Evolutionary conservation across 2,797 vertebrate species (phyloP).

Genomic region (Enteromius paludinosus): DNA sequence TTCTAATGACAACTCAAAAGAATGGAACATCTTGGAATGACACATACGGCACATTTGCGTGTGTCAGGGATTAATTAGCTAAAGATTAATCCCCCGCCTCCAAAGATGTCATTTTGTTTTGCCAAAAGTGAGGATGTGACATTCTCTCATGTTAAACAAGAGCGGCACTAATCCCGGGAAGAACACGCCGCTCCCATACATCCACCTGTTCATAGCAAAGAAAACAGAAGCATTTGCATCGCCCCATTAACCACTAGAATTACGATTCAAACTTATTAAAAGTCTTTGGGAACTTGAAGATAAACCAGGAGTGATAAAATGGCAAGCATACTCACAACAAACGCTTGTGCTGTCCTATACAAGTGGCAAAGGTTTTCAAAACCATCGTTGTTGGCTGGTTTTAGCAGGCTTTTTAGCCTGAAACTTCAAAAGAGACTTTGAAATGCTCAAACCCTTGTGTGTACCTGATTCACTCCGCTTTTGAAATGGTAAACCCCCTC

Average conservation of each 20-base stretch:
- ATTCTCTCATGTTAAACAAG: conserved; percentile 33
- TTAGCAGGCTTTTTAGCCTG: conserved; percentile 33
- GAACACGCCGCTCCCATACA: conserved; percentile 19
- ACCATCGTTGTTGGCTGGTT: conserved; percentile 19
- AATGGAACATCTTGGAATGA: conserved; percentile 40
- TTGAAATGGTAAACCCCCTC: conserved; percentile 43
- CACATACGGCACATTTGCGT: conserved; percentile 22
- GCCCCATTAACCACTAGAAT: not conserved
- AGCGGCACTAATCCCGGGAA: conserved; percentile 32
- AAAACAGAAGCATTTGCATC: conserved; percentile 9
- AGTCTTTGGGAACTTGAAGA: not conserved
- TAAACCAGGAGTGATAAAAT: not conserved
- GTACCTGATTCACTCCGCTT: conserved; percentile 34
- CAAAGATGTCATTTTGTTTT: conserved; percentile 26
- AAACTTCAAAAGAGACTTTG: conserved; percentile 46
- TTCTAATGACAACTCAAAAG: conserved; percentile 37
- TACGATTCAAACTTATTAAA: not conserved
- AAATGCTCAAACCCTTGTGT: conserved; percentile 34
- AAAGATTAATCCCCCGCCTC: conserved; percentile 51
- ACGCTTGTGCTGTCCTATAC: not conserved
- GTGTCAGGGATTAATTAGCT: conserved; percentile 57
- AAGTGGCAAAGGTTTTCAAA: conserved; percentile 16
- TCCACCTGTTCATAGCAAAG: not conserved
- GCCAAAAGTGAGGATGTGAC: conserved; percentile 44
- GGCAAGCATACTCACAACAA: not conserved